Evolutionary conservation across 2,797 vertebrate species (phyloP).

Genomic region (Mico argentatus): DNA sequence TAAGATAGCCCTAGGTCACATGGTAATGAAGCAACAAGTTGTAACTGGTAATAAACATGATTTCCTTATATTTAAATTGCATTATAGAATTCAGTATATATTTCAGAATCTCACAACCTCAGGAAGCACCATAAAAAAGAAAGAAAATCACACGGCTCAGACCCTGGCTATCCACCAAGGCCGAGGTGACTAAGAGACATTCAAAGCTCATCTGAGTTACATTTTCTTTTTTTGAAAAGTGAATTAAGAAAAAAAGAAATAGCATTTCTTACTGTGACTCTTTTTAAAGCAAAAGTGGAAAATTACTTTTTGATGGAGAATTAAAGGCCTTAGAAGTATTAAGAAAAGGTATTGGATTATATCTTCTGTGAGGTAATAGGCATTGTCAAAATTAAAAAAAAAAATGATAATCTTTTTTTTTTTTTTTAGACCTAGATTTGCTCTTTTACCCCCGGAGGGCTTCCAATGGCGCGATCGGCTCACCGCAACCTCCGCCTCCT

Average conservation of each 20-base stretch:
- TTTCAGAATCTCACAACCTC: neutral
- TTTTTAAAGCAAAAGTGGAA: neutral
- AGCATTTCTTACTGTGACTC: neutral
- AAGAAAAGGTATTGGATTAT: neutral
- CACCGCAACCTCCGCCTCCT: too few species aligned
- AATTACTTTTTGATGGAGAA: neutral
- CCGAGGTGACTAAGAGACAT: neutral
- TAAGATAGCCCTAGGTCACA: neutral
- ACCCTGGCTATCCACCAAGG: neutral
- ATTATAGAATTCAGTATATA: neutral
- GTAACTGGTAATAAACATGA: neutral
- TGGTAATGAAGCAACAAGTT: neutral
- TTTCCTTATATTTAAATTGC: neutral
- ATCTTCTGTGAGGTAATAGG: neutral
- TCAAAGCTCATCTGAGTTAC: neutral
- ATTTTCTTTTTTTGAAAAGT: conserved; percentile 25
- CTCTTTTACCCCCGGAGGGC: too few species aligned
- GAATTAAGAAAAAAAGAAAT: neutral
- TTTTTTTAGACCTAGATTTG: too few species aligned
- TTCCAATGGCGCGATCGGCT: too few species aligned
- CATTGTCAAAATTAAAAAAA: neutral
- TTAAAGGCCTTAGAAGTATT: neutral
- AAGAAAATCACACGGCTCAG: neutral
- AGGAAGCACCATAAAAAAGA: neutral
- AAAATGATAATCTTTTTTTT: neutral